These are phyloP conservation scores for Isurus oxyrinchus DNA, from an alignment of 2,113 vertebrate species.

Conservation along the genomic window DNA sequence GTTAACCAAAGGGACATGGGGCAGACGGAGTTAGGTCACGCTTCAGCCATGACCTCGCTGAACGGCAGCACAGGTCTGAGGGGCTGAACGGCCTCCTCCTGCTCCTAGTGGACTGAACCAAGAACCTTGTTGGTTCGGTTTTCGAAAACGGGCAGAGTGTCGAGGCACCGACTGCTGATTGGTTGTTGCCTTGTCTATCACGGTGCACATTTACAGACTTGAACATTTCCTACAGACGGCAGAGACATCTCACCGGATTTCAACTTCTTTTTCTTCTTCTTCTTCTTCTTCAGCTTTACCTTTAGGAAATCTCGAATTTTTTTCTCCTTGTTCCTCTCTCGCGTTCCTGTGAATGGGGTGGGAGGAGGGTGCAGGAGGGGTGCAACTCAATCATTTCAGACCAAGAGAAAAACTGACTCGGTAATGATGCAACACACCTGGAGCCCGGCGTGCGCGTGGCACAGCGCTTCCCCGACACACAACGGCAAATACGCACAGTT, in stretches of 20 bases:
- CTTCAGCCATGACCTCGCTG: background rate
- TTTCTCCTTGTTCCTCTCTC: conserved; percentile 65
- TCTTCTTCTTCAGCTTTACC: conserved; percentile 85
- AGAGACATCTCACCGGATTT: conserved; percentile 67
- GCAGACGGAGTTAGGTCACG: background rate
- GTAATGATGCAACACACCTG: background rate
- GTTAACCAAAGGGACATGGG: too few species aligned
- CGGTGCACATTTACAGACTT: background rate
- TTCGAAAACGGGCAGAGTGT: background rate
- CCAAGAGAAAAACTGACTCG: too few species aligned
- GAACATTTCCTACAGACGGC: background rate
- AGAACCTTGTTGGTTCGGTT: background rate
- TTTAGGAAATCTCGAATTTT: conserved; percentile 71
- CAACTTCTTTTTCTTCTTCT: conserved; percentile 79
- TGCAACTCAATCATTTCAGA: background rate
- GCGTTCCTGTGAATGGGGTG: background rate
- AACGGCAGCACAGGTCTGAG: background rate
- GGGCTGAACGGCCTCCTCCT: background rate
- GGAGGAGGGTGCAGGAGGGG: too few species aligned
- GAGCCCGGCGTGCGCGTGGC: background rate
- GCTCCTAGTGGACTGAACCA: background rate
- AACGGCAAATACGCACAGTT: background rate
- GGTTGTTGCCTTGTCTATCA: background rate
- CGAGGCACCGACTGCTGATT: background rate
- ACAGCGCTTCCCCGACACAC: background rate